Evolutionary conservation across 2,888 invertebrate genomes (phyloP).

Genomic region (Eupithecia abbreviata): DNA sequence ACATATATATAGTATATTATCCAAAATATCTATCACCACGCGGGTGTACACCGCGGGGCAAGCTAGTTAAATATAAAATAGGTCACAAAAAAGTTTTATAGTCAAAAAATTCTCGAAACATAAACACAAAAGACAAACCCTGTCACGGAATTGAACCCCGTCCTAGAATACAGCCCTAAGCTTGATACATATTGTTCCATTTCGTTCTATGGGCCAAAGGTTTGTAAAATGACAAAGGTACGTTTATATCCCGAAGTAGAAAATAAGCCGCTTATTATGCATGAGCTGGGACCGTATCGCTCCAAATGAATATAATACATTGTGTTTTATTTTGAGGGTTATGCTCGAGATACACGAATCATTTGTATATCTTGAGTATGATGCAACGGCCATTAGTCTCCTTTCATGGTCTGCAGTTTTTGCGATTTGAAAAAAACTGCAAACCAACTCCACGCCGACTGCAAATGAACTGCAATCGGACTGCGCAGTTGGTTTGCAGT

Average conservation of each 20-base stretch:
- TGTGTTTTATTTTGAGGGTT: slow-evolving; percentile 14
- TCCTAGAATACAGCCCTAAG: background rate
- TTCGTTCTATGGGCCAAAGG: slow-evolving; percentile 4
- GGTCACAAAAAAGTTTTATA: too few relatives aligned
- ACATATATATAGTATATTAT: too few relatives aligned
- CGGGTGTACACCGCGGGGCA: too few relatives aligned
- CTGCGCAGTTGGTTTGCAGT: too few relatives aligned
- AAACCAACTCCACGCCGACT: too few relatives aligned
- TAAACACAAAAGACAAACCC: background rate
- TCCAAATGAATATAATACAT: slow-evolving; percentile 18
- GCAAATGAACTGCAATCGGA: too few relatives aligned
- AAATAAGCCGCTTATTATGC: slow-evolving; percentile 37
- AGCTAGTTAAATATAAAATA: too few relatives aligned
- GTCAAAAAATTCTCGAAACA: too few relatives aligned
- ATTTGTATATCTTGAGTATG: background rate
- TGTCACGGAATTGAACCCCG: background rate
- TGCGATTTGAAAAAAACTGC: too few relatives aligned
- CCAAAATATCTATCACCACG: too few relatives aligned
- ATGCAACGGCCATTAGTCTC: background rate
- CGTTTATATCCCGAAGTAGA: slow-evolving; percentile 9
- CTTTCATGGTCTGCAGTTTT: background rate
- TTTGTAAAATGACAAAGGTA: slow-evolving; percentile 10
- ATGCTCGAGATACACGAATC: background rate
- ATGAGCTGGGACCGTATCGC: slow-evolving; percentile 31
- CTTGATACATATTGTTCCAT: slow-evolving; percentile 8